Percentiles rank a stretch among this genome's conserved stretches.
phyloP scores from a whole-genome alignment of 2,113 vertebrate species.

The mouse (Mus musculus) region GRCm39 chr5:150732001-150732500 shows the following conservation, averaged over 20 bases:
- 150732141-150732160: constrained; percentile 90
- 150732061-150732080: constrained; percentile 90
- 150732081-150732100: constrained; percentile 89
- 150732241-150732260: constrained; percentile 88
- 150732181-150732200: constrained; percentile 87
- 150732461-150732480: constrained; percentile 88
- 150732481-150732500: constrained; percentile 88
- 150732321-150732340: constrained; percentile 91
- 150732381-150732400: constrained; percentile 89
- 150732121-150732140: constrained; percentile 98
- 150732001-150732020: constrained; percentile 87
- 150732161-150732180: constrained; percentile 91
- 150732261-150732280: constrained; percentile 86
- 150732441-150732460: constrained; percentile 86
- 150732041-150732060: constrained; percentile 91
- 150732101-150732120: constrained; percentile 94
- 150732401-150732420: constrained; percentile 89
- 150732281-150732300: constrained; percentile 90
- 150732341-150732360: constrained; percentile 91
- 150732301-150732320: constrained; percentile 91
- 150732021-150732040: constrained; percentile 92
- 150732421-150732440: constrained; percentile 88
- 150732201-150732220: constrained; percentile 89
- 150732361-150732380: constrained; percentile 91
- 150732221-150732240: constrained; percentile 88